Evolutionary conservation across 1,140 invertebrate species (phyloP).

Genomic region (Pentalonia nigronervosa): DNA sequence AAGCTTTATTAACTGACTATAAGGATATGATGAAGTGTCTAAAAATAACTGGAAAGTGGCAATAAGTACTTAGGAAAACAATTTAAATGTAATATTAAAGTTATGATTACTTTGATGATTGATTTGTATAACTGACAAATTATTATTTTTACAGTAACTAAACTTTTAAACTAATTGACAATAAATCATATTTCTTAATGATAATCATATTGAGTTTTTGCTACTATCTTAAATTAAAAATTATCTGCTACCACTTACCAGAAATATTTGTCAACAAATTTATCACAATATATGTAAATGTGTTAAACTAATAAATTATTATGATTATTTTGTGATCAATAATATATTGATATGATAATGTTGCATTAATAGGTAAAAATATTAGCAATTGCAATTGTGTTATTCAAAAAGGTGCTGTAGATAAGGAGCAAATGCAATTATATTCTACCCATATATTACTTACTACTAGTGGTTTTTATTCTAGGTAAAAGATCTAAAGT

Average conservation of each 20-base stretch:
- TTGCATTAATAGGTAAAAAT: background rate
- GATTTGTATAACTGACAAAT: too few relatives aligned
- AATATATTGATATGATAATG: background rate
- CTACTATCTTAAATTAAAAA: background rate
- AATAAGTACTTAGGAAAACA: too few relatives aligned
- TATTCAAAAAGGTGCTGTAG: background rate
- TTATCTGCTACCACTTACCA: background rate
- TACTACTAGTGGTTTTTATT: slow-evolving; percentile 57
- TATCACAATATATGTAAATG: background rate
- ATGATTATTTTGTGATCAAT: background rate
- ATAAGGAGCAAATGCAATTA: background rate
- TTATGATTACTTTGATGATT: too few relatives aligned
- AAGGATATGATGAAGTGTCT: too few relatives aligned
- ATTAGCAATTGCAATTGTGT: background rate
- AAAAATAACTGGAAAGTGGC: too few relatives aligned
- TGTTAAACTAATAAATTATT: background rate
- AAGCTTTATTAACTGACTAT: too few relatives aligned
- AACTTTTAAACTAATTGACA: too few relatives aligned
- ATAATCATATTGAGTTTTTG: background rate
- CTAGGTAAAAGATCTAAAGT: slow-evolving; percentile 76
- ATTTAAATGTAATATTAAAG: too few relatives aligned
- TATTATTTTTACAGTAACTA: too few relatives aligned
- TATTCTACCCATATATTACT: background rate
- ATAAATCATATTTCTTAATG: background rate
- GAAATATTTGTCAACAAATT: background rate